Conservation (phyloP, 1,140 invertebrate genomes). For the Leptopilina boulardi region DNA sequence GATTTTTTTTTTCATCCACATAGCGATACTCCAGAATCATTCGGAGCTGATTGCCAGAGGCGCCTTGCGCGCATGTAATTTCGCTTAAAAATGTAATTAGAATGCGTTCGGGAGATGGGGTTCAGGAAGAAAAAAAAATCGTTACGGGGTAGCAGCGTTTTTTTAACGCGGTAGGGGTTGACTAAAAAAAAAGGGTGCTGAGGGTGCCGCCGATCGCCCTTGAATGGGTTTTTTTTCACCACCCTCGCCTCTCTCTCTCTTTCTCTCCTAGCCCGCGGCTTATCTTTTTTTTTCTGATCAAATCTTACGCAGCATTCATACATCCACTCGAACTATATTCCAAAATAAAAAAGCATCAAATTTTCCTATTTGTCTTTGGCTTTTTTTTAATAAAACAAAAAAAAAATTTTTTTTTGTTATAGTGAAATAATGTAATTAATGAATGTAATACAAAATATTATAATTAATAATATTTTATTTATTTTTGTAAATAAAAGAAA, state of each 20-base stretch:
- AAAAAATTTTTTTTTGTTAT: no score
- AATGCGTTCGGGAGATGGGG: conserved; percentile 69
- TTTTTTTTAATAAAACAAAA: no score
- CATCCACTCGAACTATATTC: conserved; percentile 13
- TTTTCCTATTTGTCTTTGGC: no score
- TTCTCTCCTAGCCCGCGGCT: conserved; percentile 42
- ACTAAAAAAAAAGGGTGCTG: conserved; percentile 39
- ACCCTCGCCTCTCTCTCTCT: conserved; percentile 60
- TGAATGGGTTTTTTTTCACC: conserved; percentile 57
- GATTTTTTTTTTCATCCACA: not conserved
- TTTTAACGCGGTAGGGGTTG: conserved; percentile 58
- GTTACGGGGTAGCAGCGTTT: conserved; percentile 68
- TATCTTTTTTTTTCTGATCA: conserved; percentile 38
- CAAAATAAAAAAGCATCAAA: no score
- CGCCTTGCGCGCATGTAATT: conserved; percentile 66
- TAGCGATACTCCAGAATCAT: not conserved
- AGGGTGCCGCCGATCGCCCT: conserved; percentile 55
- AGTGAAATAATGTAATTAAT: no score
- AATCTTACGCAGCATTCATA: conserved; percentile 41
- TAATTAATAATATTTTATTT: no score
- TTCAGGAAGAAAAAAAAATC: conserved; percentile 71
- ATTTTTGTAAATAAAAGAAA: no score
- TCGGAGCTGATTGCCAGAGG: conserved; percentile 32
- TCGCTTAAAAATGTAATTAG: conserved; percentile 76
- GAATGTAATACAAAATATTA: no score